A percentile compares a stretch with the other conserved stretches of the same genome.
Evolutionary conservation across 2,797 vertebrate genomes (phyloP).

Genomic region (Neostethus bicornis): DNA sequence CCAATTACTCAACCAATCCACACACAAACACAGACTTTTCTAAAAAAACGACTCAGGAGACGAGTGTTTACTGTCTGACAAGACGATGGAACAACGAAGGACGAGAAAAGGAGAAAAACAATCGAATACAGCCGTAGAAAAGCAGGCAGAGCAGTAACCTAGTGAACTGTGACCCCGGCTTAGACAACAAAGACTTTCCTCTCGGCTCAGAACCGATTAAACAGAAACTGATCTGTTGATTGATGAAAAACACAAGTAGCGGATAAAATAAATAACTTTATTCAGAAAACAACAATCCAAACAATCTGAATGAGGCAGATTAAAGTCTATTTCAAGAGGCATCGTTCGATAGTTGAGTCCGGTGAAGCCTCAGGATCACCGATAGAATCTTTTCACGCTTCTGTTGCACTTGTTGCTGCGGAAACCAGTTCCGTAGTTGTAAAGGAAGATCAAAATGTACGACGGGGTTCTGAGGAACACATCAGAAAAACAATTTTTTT

Average conservation of each 20-base stretch:
- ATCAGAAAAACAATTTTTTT: constrained; percentile 29
- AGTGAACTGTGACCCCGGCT: constrained; percentile 22
- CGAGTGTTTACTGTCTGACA: neutral
- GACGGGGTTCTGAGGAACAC: constrained; percentile 85
- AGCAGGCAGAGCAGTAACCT: neutral
- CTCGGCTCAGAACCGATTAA: no score
- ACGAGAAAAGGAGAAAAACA: neutral
- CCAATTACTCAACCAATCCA: constrained; percentile 17
- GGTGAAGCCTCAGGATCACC: constrained; percentile 87
- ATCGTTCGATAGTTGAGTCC: constrained; percentile 65
- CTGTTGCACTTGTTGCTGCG: constrained; percentile 83
- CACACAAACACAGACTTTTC: neutral
- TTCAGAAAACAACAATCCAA: constrained; percentile 25
- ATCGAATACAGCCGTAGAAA: no score
- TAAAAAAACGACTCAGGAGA: neutral
- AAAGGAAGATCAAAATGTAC: constrained; percentile 88
- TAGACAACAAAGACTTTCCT: no score
- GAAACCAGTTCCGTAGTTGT: constrained; percentile 89
- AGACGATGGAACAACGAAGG: neutral
- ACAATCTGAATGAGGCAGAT: no score
- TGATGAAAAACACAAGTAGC: constrained; percentile 17
- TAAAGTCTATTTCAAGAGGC: no score
- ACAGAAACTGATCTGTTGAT: neutral
- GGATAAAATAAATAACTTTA: constrained; percentile 16
- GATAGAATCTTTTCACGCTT: constrained; percentile 89